Percentiles rank a stretch among this genome's conserved stretches.
phyloP scores from a whole-genome alignment of 2,888 invertebrate genomes.

The Hedychridium roseum region DNA sequence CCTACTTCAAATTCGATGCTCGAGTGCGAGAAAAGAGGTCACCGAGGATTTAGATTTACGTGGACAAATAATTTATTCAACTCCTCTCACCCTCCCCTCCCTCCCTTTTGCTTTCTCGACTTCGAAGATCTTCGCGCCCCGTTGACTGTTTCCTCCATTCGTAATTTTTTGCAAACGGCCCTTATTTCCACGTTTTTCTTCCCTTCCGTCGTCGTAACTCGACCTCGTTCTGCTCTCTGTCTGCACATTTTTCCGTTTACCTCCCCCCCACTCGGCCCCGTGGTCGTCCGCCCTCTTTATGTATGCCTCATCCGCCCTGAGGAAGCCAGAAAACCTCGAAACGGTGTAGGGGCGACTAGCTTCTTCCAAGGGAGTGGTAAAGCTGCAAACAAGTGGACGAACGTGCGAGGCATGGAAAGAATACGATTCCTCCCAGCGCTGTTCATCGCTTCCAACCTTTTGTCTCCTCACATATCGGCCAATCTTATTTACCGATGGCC shows the following conservation, averaged over 20 bases:
- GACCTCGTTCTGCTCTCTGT: background rate
- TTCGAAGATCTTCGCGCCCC: too few species aligned
- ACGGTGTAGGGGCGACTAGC: slow-evolving; percentile 26
- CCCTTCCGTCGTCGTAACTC: too few species aligned
- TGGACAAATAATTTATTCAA: slow-evolving; percentile 42
- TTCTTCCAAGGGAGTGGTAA: slow-evolving; percentile 30
- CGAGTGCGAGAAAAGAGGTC: slow-evolving; percentile 22
- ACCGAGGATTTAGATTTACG: slow-evolving; percentile 33
- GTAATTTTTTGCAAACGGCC: too few species aligned
- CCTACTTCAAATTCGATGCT: slow-evolving; percentile 10
- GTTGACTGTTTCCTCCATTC: too few species aligned
- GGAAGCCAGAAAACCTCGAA: slow-evolving; percentile 23
- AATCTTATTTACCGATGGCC: background rate
- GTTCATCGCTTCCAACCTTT: slow-evolving; percentile 24
- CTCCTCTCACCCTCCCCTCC: slow-evolving; percentile 25
- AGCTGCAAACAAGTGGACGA: slow-evolving; percentile 41
- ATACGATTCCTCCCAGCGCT: slow-evolving; percentile 5
- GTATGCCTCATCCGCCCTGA: too few species aligned
- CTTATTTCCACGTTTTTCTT: too few species aligned
- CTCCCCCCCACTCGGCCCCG: slow-evolving; percentile 4
- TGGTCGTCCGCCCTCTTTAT: too few species aligned
- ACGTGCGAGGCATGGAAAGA: slow-evolving; percentile 36
- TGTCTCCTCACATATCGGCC: background rate
- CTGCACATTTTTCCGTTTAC: background rate
- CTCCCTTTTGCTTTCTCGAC: background rate